A percentile compares a stretch with the other conserved stretches of the same genome.
Conservation (phyloP, 2,797 vertebrate species). For the Sebastes taczanowskii region DNA sequence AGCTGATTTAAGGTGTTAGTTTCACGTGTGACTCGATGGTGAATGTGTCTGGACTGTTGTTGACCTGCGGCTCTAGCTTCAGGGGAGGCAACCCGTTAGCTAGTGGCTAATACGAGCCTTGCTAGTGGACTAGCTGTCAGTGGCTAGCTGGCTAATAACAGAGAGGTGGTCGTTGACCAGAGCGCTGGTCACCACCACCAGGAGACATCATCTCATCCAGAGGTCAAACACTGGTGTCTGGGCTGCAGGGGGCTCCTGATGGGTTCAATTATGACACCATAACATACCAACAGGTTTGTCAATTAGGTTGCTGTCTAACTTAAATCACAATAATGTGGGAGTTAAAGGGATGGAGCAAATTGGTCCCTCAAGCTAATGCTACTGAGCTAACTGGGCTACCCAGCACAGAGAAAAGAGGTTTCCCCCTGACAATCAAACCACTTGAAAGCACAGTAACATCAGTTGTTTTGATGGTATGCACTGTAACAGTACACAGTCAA, state of each 20-base stretch:
- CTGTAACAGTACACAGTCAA: background rate
- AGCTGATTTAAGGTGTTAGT: background rate
- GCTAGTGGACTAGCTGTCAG: constrained; percentile 27
- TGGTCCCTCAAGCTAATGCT: constrained; percentile 47
- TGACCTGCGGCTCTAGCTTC: background rate
- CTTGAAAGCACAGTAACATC: too few relatives aligned
- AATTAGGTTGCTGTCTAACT: background rate
- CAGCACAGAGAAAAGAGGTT: background rate
- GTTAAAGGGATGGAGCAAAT: constrained; percentile 10
- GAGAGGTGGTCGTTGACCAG: constrained; percentile 47
- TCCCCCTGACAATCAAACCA: background rate
- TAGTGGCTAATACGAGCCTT: constrained; percentile 1
- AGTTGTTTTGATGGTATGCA: too few relatives aligned
- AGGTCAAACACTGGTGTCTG: constrained; percentile 3
- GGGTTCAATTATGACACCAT: background rate
- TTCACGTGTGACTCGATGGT: background rate
- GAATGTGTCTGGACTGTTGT: background rate
- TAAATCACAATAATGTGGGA: background rate
- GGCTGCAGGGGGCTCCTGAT: background rate
- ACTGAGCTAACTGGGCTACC: constrained; percentile 40
- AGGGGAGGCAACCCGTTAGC: background rate
- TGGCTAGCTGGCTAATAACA: constrained; percentile 56
- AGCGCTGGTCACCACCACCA: constrained; percentile 43
- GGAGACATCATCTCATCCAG: background rate
- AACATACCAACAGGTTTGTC: constrained; percentile 32